Percentiles rank a stretch among this genome's conserved stretches.
phyloP scores from a whole-genome alignment of 2,113 vertebrate genomes.

The Neodon shergylaensis region DNA sequence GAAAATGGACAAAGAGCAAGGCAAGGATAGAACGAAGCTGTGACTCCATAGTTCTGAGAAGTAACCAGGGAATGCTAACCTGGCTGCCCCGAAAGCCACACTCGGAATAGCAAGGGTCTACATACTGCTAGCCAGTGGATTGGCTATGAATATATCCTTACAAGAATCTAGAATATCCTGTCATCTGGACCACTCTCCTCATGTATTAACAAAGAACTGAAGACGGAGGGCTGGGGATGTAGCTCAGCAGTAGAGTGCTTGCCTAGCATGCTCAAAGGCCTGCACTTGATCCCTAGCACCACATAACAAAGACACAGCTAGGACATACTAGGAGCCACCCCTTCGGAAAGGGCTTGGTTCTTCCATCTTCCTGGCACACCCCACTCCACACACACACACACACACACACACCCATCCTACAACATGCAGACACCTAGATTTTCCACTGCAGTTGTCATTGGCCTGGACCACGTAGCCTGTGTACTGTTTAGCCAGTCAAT shows the following conservation, averaged over 20 bases:
- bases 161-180: background rate
- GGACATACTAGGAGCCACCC: no score
- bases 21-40: background rate
- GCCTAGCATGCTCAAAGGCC: background rate
- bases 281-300: background rate
- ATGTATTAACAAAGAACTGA: background rate
- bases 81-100: background rate
- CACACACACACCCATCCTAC: no score
- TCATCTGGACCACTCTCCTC: background rate
- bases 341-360: background rate
- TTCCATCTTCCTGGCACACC: background rate
- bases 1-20: background rate
- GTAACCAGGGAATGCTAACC: background rate
- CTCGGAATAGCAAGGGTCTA: background rate
- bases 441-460: background rate
- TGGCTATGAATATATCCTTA: background rate
- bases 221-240: background rate
- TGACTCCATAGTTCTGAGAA: background rate
- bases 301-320: background rate
- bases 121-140: background rate
- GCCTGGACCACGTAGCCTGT: background rate
- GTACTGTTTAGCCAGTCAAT: background rate
- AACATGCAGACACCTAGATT: rapidly evolving
- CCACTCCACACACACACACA: background rate
- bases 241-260: background rate